Evolutionary conservation across 2,797 vertebrate genomes (phyloP), one percentile per base, ranked within the genome.

Genomic region (Columba guinea): DNA sequence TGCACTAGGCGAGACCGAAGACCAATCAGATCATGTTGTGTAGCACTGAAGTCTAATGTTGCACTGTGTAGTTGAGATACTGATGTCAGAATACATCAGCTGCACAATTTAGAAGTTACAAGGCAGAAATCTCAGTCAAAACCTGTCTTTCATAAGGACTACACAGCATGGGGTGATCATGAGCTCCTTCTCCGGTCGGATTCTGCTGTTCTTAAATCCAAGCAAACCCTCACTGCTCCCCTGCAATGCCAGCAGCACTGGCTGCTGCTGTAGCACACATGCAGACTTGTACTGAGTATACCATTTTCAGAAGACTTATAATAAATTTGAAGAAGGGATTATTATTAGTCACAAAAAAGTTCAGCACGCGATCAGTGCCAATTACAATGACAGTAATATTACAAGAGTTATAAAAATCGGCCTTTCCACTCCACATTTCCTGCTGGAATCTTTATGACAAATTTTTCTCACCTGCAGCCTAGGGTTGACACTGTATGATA

Each of bases 391-490:
- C 4, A 27, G 78, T 80, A 44, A 77, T 91, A 95, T 96, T 68
- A 87, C 41, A 70, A 26, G 79, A 89, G 52, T 92, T 95, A 68
- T 92, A 90, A 88, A 93, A 90, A 90, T 74, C 92, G 71, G 68
- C 30, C 69, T 85, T 94, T 89, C 87, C 76, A 64, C 92, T 90
- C 79, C 79, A 55, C 24, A 44, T 85, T 95, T 91, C 81, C 88
- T 96, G 63, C 67, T 82, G 69, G 94, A 96, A 95, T 94, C 74
- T 96, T 95, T 96, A 94, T 13, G 51, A 67, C 65, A 87, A 95
- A 87, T 49, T 93, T 95, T 97, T 91, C 83, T 89, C 32, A 78
- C n/a, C 78, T 93, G 91, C 94, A 96, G 62, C 44, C 85, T 84
- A 82, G 37, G 87, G 85, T 95, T 87, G 93, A 91, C 73, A 88